Base-by-base conservation (phyloP, 37 sponge, comb jelly and placozoan genomes). In the Tethya wilhelma region DNA sequence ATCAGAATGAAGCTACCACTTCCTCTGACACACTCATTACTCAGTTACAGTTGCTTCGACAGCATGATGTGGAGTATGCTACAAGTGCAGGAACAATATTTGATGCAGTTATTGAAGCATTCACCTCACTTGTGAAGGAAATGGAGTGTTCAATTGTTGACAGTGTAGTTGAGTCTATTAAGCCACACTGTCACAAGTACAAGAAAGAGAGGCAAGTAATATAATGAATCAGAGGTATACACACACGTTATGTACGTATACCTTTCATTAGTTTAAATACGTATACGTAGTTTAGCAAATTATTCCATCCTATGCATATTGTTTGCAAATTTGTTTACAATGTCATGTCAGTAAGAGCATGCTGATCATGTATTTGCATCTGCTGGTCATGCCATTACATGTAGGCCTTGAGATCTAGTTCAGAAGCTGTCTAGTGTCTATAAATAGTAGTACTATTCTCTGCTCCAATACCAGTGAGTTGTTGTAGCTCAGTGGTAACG, bases 11-110 rank as follows among this genome's bases (percentile, higher is more conserved):
- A 14, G 9, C 53, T 19, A 19, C 53, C 53, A 49, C 9, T 14
- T 49, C 53, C 53, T 14, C 14, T 49, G 14, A 14, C 53, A 9
- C 14, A 49, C 9, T 49, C 53, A 49, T 19, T 12, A n/a, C 63
- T 49, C 14, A 49, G 63, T 26, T 75, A 20, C 75, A 55, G 1
- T 40, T 25, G 2, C 64, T 81, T 22, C 33, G 82, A 23, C 40
- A 40, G 43, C 71, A 71, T 12, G 84, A 84, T 41, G 49, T 58
- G 1, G 77, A 75, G 31, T 84, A 45, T 75, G 84, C 84, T 14
- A 34, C 67, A 29, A 17, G 33, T 1, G 76, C 67, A 42, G 1
- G 87, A 79, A 38, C 74, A 25, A 60, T 67, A 4, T 87, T 87
- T 55, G 46, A 42, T 29, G 22, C 76, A 19, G 79, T 71, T 22